Evolutionary conservation across 1,140 invertebrate species (phyloP), one percentile per base, ranked within the genome.

Genomic region (Sitodiplosis mosellana): DNA sequence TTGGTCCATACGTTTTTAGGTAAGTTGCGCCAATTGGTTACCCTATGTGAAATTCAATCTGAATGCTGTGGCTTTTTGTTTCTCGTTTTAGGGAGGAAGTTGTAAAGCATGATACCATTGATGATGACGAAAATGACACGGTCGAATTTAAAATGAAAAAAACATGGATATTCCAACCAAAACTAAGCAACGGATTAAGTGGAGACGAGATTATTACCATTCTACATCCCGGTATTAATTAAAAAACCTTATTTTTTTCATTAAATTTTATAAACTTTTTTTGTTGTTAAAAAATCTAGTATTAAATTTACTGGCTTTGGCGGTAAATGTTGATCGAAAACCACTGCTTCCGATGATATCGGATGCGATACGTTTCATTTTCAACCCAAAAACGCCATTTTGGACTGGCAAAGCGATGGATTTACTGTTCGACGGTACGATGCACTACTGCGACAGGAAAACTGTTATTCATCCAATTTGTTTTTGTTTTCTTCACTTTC

Each of bases 1-100:
- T 85, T 7, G 82, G 83, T 43, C 82, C 82, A 1, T 85, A 72
- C 62, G 73, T 76, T 56, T 85, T 81, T 59, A 76, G 82, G 83
- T 87, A 65, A 76, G 74, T 67, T 33, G 7, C 22, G 14, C 27
- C 27, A 27, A 5, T 27, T 27, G 27, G 27, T 27, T 27, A n/a
- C n/a, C n/a, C 10, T 27, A 27, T 5, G 10, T 27, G 27, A 27
- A 27, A 27, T 27, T 27, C 27, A 27, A 27, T 27, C 27, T n/a
- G n/a, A n/a, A n/a, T n/a, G n/a, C n/a, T n/a, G n/a, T n/a, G 27
- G 10, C 27, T 27, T 36, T 22, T 36, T 49, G 5, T n/a, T 17
- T 33, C 22, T 47, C 10, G 12, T 56, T 56, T 20, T 49, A 84
- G 83, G 18, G 80, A 85, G 68, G 81, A 75, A 70, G 85, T 84